Evolutionary conservation across 2,113 vertebrate genomes (phyloP).

Genomic region (Falco punctatus): DNA sequence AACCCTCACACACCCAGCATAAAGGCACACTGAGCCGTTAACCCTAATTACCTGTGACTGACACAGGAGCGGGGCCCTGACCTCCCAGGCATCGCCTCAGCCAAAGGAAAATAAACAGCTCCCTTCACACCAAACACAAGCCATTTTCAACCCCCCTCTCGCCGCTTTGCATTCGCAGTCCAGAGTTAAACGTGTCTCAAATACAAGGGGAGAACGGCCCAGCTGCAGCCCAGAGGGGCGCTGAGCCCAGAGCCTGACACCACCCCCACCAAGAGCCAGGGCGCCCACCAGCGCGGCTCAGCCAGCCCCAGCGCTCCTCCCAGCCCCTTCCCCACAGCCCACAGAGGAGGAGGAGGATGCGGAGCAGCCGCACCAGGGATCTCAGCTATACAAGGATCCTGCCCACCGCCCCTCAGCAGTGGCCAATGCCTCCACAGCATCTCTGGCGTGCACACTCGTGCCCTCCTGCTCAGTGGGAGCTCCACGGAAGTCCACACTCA

Average conservation of each 20-base stretch:
- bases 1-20: slow-evolving; percentile 75
- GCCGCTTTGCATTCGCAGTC: not conserved
- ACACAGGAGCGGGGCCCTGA: slow-evolving; percentile 67
- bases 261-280: not conserved
- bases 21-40: slow-evolving; percentile 75
- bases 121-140: slow-evolving; percentile 51
- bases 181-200: not conserved
- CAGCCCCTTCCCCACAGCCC: fast-evolving
- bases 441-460: fast-evolving
- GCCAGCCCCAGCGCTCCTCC: not conserved
- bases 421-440: fast-evolving
- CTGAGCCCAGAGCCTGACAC: not conserved
- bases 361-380: fast-evolving
- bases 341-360: not conserved
- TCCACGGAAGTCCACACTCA: not conserved
- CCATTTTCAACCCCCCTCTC: slow-evolving; percentile 10
- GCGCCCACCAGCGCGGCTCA: fast-evolving
- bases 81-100: slow-evolving; percentile 72
- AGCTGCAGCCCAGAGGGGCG: not conserved
- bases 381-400: not conserved
- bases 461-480: not conserved
- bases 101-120: slow-evolving; percentile 77
- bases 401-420: not conserved
- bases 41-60: slow-evolving; percentile 81
- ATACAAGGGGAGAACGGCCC: not conserved